Percentiles rank a stretch among this genome's conserved stretches.
Conservation (phyloP, 2,797 vertebrate species). For the Brachyalestes nurse region DNA sequence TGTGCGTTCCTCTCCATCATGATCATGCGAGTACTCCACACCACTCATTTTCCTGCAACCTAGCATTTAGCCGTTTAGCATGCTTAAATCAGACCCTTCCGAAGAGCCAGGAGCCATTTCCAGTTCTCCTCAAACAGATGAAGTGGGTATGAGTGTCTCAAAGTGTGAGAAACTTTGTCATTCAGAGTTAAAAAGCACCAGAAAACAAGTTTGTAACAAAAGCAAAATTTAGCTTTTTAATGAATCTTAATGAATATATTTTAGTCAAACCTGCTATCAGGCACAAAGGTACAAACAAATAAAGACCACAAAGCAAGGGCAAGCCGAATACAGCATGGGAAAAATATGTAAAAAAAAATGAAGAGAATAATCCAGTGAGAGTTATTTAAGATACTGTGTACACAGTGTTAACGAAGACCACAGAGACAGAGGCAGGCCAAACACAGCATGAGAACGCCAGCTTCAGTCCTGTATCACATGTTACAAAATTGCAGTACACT, state of each 20-base stretch:
- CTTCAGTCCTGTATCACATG: conserved; percentile 7
- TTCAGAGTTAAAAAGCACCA: conserved; percentile 55
- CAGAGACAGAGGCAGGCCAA: conserved; percentile 45
- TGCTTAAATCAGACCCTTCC: conserved; percentile 34
- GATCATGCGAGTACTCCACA: conserved; percentile 57
- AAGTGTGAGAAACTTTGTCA: conserved; percentile 17
- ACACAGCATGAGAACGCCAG: conserved; percentile 52
- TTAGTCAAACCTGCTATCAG: too few species aligned
- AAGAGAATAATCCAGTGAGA: neutral
- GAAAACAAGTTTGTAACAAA: conserved; percentile 56
- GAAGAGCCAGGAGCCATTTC: conserved; percentile 12
- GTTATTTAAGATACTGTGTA: conserved; percentile 55
- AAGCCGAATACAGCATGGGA: too few species aligned
- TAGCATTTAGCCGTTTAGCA: conserved; percentile 32
- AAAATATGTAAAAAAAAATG: too few species aligned
- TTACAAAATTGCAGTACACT: conserved; percentile 13
- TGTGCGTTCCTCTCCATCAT: conserved; percentile 17
- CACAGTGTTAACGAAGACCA: conserved; percentile 55
- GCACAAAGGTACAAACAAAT: too few species aligned
- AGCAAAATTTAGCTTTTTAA: neutral
- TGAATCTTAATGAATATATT: too few species aligned
- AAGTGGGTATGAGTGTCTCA: neutral
- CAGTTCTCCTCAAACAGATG: neutral
- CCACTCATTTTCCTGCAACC: conserved; percentile 25
- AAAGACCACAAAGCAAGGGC: too few species aligned